Base-by-base conservation (phyloP, 2,888 invertebrate genomes). In the Caenorhabditis macrosperma region DNA sequence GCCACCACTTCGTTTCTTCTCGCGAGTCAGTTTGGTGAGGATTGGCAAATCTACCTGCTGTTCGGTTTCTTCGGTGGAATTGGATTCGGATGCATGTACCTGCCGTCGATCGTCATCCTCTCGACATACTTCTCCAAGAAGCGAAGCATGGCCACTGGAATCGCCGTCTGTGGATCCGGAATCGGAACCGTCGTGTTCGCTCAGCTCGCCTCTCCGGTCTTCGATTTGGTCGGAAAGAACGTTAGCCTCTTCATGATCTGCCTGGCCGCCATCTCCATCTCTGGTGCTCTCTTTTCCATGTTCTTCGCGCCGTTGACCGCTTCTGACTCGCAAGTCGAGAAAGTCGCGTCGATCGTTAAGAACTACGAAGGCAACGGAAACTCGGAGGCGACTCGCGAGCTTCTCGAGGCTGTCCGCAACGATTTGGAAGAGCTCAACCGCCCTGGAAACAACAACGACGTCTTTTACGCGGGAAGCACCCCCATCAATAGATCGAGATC, bases 41-140 rank as follows among this genome's bases (percentile, higher is more conserved):
- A 86, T 17, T 83, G 81, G 28, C 54, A 88, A n/a, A 93, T 98
- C 15, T 97, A 95, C 91, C n/a, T 54, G 2, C 2, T 48, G 24
- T 75, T 61, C 46, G 61, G 67, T 44, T 15, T 75, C 7, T 30
- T 67, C 20, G 67, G 46, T 9, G 67, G 75, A 48, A 92, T 96
- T 61, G 98, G 98, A 20, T 95, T 98, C 88, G 98, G 98, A 0
- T 93, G 98, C 81, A 96, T 99, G 90, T 99, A 98, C 91, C 93
- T 99, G 68, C 98, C 99, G 0, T 97, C 98, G 60, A 97, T 99
- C 86, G 97, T 98, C 67, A 95, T 95, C 91, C 97, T 99, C 33
- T 96, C 96, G 0, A 95, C 95, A 84, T 99, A 98, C 93, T 99
- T 99, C 91, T 96, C 97, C 91, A 94, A 95, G 87, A 94, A 94